These are phyloP conservation scores for Radopholus similis DNA, from an alignment of 1,140 invertebrate genomes.

Conservation along the genomic window DNA sequence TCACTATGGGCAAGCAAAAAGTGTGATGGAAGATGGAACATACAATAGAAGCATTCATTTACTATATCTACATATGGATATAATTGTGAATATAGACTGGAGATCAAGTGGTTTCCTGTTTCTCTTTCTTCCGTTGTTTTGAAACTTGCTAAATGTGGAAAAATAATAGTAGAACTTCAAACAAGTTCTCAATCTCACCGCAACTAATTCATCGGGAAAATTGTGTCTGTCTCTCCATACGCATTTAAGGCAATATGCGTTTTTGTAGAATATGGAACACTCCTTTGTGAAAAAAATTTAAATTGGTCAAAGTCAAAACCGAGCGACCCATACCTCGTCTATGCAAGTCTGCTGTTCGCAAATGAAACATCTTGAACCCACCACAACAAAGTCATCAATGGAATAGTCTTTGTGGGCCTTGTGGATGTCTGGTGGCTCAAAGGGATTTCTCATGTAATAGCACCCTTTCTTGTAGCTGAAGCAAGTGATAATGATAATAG, in stretches of 20 bases:
- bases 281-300: neutral
- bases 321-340: conserved; percentile 7
- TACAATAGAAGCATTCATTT: no score
- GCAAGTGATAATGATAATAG: neutral
- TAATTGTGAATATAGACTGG: no score
- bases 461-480: conserved; percentile 14
- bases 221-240: conserved; percentile 8
- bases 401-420: conserved; percentile 17
- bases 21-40: no score
- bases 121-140: conserved; percentile 5
- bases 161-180: no score
- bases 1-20: no score
- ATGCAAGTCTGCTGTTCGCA: conserved; percentile 24
- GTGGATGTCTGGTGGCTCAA: conserved; percentile 21
- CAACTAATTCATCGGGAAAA: conserved; percentile 8
- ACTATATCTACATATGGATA: no score
- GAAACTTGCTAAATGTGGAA: conserved; percentile 4
- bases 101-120: no score
- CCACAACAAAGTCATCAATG: conserved; percentile 18
- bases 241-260: conserved; percentile 12
- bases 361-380: conserved; percentile 18
- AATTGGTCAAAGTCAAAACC: neutral
- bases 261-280: conserved; percentile 18
- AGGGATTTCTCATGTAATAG: conserved; percentile 26
- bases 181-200: neutral